A percentile compares a stretch with the other conserved stretches of the same genome.
Conservation (phyloP, 2,888 invertebrate genomes). For the Dugesia japonica region DNA sequence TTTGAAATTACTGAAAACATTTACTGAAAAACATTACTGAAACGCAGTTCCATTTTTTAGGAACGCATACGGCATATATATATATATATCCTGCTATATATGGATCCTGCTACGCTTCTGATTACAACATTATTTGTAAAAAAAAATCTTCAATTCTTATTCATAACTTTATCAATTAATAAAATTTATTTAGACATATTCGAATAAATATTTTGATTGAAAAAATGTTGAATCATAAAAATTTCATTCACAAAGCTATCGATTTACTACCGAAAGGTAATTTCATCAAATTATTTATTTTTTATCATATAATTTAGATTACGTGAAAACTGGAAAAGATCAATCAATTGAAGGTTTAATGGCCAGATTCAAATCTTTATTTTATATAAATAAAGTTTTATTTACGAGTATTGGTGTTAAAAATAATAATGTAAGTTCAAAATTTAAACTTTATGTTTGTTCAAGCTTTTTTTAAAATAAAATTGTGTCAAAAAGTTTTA, state of each 20-base stretch:
- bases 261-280: background rate
- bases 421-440: background rate
- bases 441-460: too few species aligned
- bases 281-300: too few species aligned
- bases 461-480: too few species aligned
- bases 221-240: background rate
- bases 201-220: background rate
- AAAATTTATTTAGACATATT: background rate
- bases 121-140: too few species aligned
- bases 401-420: background rate
- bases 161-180: background rate
- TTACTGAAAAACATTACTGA: too few species aligned
- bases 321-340: background rate
- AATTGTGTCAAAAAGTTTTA: too few species aligned
- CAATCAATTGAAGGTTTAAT: constrained; percentile 12
- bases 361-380: background rate
- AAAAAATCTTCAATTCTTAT: too few species aligned
- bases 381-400: constrained; percentile 14
- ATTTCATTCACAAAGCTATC: background rate
- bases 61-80: too few species aligned
- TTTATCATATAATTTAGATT: background rate
- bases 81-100: too few species aligned
- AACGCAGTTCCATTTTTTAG: too few species aligned
- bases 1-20: too few species aligned
- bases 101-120: too few species aligned